Base-by-base conservation (phyloP, 2,797 vertebrate species). In the Muscicapa comitata region DNA sequence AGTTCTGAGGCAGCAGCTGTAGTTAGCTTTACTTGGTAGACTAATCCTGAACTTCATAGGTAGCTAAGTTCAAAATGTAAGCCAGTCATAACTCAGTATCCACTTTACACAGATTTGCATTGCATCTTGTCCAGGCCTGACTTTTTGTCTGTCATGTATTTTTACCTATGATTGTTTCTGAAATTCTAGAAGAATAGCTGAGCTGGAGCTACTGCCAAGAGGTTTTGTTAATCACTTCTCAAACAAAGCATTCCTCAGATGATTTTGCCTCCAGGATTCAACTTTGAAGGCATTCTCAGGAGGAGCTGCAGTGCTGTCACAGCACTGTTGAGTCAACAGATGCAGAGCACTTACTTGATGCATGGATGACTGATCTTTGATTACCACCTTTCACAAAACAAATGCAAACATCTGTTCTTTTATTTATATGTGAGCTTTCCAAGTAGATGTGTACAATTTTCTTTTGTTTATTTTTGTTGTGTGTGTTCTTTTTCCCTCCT, bases 361-460 rank as follows among this genome's bases (percentile, higher is more conserved):
- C 31, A 57, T n/a, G 73, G 57, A 28, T 90, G 79, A 77, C 73
- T 68, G 79, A 88, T 90, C 68, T 74, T 81, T 1, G 0, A 54
- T 90, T 88, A 53, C 42, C 16, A 53, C 57, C 50, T 93, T 80
- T 48, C 29, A 16, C 72, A 57, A 94, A 96, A 80, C 71, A 94
- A 71, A 91, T 4, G 0, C 33, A 72, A 94, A 66, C 79, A 78
- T 59, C 53, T 88, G 81, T 74, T 88, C 40, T 70, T 76, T 86
- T 83, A 76, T 83, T 95, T 91, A 42, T 55, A n/a, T 7, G 10
- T 17, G 61, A 81, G 50, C 57, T 71, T 72, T 83, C 54, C 65
- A 61, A 86, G 17, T 15, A 53, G 53, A 40, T 68, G 18, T 40
- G 84, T 83, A 59, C 23, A 16, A 10, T 54, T 81, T 33, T 25